A percentile compares a stretch with the other conserved stretches of the same genome.
These are phyloP conservation scores for Anthonomus grandis DNA, from an alignment of 1,140 invertebrate genomes.

Conservation along the genomic window DNA sequence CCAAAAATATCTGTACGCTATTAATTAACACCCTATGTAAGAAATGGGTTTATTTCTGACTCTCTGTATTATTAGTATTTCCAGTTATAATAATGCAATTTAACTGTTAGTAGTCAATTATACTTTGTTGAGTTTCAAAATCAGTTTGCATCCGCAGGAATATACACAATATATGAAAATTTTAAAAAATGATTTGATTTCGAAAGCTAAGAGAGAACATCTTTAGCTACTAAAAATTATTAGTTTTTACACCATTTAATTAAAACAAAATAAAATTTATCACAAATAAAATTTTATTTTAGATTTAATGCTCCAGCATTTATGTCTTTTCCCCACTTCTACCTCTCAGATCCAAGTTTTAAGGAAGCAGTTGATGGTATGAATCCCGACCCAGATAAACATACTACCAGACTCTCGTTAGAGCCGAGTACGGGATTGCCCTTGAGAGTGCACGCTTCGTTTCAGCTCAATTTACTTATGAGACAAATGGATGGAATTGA, in stretches of 20 bases:
- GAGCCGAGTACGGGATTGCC: constrained; percentile 73
- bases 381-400: constrained; percentile 63
- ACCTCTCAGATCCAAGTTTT: constrained; percentile 70
- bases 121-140: too few relatives aligned
- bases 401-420: constrained; percentile 66
- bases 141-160: too few relatives aligned
- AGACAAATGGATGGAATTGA: constrained; percentile 54
- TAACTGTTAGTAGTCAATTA: too few relatives aligned
- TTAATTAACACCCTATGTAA: too few relatives aligned
- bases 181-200: not conserved
- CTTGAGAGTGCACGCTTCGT: constrained; percentile 60
- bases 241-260: too few relatives aligned
- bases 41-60: too few relatives aligned
- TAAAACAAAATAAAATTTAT: too few relatives aligned
- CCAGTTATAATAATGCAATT: too few relatives aligned
- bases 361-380: constrained; percentile 63
- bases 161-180: too few relatives aligned
- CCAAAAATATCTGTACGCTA: too few relatives aligned
- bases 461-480: constrained; percentile 73
- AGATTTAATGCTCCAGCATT: constrained; percentile 74
- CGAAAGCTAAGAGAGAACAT: not conserved
- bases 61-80: too few relatives aligned
- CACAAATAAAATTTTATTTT: constrained; percentile 17
- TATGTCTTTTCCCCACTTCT: constrained; percentile 84
- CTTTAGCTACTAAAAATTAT: too few relatives aligned